Evolutionary conservation across 1,140 invertebrate genomes (phyloP).

Genomic region (Luehdorfia chinensis): DNA sequence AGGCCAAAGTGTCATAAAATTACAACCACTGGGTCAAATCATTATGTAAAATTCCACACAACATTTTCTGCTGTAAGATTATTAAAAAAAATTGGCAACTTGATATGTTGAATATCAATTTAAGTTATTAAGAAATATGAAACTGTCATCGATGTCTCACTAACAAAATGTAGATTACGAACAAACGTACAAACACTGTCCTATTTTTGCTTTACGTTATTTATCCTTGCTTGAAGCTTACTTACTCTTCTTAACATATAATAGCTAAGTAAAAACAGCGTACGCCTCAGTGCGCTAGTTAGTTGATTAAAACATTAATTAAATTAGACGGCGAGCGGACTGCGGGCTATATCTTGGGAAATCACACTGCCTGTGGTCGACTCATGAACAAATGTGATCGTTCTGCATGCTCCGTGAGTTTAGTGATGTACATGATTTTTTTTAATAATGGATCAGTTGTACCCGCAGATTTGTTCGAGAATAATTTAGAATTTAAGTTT

Average conservation of each 20-base stretch:
- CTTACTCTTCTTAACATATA: neutral
- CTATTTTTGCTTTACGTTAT: constrained; percentile 6
- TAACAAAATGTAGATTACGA: neutral
- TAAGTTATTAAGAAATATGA: no score
- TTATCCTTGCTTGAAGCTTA: constrained; percentile 1
- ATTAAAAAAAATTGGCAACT: no score
- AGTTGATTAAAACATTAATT: constrained; percentile 70
- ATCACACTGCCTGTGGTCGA: constrained; percentile 27
- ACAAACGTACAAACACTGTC: constrained; percentile 12
- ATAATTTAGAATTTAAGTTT: no score
- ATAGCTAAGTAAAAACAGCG: constrained; percentile 24
- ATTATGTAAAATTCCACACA: no score
- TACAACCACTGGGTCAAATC: no score
- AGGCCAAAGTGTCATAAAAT: no score
- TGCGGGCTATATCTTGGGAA: constrained; percentile 51
- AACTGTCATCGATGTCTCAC: no score
- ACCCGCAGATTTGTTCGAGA: no score
- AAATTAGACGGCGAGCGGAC: constrained; percentile 42
- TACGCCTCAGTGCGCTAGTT: constrained; percentile 40
- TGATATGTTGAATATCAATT: no score
- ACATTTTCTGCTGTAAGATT: no score
- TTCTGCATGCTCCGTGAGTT: neutral
- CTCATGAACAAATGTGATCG: constrained; percentile 1
- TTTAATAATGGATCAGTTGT: no score
- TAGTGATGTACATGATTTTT: no score